Evolutionary conservation across 30 jellyfish, hydroid and myxozoan species (phyloP).

Genomic region (Chironex yamaguchii): DNA sequence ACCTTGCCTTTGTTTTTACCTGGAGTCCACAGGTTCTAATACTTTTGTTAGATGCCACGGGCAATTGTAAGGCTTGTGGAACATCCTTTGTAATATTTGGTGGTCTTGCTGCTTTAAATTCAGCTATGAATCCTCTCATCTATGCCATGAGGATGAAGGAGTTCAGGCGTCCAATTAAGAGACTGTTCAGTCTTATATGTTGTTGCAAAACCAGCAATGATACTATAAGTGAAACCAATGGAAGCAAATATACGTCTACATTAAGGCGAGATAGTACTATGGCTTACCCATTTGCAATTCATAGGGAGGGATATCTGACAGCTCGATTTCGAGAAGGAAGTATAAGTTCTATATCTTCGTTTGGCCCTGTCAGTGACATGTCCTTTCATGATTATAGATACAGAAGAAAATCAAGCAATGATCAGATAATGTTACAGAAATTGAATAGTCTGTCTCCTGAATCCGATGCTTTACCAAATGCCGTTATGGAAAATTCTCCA

Average conservation of each 20-base stretch:
- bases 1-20: conserved; percentile 42
- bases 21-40: conserved; percentile 55
- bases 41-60: neutral
- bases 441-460: too few species aligned
- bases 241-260: neutral
- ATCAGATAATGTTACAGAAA: too few species aligned
- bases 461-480: too few species aligned
- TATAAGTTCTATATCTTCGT: too few species aligned
- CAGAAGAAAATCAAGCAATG: too few species aligned
- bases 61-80: neutral
- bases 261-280: too few species aligned
- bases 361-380: too few species aligned
- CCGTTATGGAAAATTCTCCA: too few species aligned
- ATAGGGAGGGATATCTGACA: too few species aligned
- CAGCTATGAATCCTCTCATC: neutral
- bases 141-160: neutral
- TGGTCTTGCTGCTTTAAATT: neutral
- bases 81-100: neutral
- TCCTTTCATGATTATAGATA: too few species aligned
- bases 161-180: neutral
- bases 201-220: neutral
- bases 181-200: neutral
- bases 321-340: too few species aligned
- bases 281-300: too few species aligned
- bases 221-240: neutral